phyloP scores from a whole-genome alignment of 2,797 vertebrate species.

The Apogon talboti region DNA sequence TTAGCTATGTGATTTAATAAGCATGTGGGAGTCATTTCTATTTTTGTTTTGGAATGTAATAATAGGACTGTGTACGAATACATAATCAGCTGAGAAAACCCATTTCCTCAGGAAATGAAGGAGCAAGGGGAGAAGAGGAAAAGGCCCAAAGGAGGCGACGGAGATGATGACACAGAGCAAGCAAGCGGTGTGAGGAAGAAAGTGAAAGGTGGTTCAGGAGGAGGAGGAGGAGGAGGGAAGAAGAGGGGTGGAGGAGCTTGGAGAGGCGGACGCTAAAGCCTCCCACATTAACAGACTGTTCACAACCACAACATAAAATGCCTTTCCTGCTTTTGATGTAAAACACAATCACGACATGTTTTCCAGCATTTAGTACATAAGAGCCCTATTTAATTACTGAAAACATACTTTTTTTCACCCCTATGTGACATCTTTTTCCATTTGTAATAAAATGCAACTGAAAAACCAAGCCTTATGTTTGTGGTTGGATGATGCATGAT shows the following conservation, averaged over 20 bases:
- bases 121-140: constrained; percentile 94
- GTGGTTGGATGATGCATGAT: neutral
- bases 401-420: constrained; percentile 13
- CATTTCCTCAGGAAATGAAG: constrained; percentile 88
- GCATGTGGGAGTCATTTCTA: too few species aligned
- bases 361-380: constrained; percentile 12
- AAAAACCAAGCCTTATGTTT: constrained; percentile 38
- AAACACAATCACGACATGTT: constrained; percentile 17
- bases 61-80: neutral
- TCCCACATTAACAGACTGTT: constrained; percentile 48
- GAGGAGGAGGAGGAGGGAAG: constrained; percentile 36
- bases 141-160: constrained; percentile 80
- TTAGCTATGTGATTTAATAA: too few species aligned
- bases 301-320: constrained; percentile 51
- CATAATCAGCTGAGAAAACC: neutral
- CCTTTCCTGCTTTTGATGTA: constrained; percentile 37
- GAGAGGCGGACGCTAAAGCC: constrained; percentile 72
- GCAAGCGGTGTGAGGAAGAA: constrained; percentile 84
- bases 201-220: constrained; percentile 76
- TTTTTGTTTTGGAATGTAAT: too few species aligned
- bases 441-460: constrained; percentile 69
- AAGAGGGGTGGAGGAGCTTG: constrained; percentile 65
- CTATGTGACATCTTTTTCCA: constrained; percentile 15
- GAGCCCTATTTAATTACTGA: constrained; percentile 51
- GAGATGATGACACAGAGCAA: constrained; percentile 81